Evolutionary conservation across 2,797 vertebrate genomes (phyloP).

Genomic region (Schizothorax lantsangensis): DNA sequence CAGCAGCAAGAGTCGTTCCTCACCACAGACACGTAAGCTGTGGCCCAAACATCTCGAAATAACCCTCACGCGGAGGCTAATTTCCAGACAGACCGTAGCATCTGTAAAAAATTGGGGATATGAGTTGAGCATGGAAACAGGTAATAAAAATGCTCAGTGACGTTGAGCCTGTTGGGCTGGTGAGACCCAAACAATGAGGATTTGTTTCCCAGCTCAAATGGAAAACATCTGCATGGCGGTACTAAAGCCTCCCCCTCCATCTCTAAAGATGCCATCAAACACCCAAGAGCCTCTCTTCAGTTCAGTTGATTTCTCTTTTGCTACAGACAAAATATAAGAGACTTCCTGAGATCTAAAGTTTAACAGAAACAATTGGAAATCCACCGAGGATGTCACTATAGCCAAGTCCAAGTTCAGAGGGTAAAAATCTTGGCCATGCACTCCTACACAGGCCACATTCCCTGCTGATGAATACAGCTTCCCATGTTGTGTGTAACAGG

Average conservation of each 20-base stretch:
- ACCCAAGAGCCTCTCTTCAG: slow-evolving; percentile 14
- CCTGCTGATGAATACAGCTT: not conserved
- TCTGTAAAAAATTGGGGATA: slow-evolving; percentile 37
- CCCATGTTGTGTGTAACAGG: not conserved
- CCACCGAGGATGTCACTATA: not conserved
- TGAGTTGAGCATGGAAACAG: slow-evolving; percentile 32
- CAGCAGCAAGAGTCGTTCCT: slow-evolving; percentile 28
- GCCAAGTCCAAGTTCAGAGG: slow-evolving; percentile 2
- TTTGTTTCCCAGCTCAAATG: slow-evolving; percentile 58
- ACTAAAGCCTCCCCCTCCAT: slow-evolving; percentile 28
- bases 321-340: not conserved
- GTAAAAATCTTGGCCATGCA: slow-evolving; percentile 31
- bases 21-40: slow-evolving; percentile 25
- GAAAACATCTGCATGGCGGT: slow-evolving; percentile 61
- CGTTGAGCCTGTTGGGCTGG: slow-evolving; percentile 13
- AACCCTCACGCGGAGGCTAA: slow-evolving; percentile 26
- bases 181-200: slow-evolving; percentile 60
- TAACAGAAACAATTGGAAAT: slow-evolving; percentile 24
- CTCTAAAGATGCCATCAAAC: slow-evolving; percentile 1
- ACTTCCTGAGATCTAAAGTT: slow-evolving; percentile 14
- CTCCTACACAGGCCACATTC: slow-evolving; percentile 19
- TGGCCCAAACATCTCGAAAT: slow-evolving; percentile 33
- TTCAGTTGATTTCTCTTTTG: slow-evolving; percentile 4
- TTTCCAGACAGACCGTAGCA: slow-evolving; percentile 50
- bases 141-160: slow-evolving; percentile 51